Base-by-base conservation (phyloP, 1,140 invertebrate species). In the Philopotamus ludificatus region DNA sequence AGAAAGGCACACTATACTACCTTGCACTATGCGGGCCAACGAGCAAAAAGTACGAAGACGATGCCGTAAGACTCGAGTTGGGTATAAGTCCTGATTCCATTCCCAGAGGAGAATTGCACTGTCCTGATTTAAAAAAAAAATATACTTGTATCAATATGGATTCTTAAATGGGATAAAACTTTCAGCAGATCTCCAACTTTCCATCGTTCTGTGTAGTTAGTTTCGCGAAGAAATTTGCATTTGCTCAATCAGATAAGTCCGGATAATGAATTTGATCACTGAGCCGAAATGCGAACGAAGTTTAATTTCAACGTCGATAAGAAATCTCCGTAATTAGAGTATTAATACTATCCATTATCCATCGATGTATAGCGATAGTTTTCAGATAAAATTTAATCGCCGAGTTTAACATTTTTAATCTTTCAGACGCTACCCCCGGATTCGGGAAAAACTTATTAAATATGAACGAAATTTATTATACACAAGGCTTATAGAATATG, bases 61-160 rank as follows among this genome's bases (percentile, higher is more conserved):
- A 86, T 21, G 86, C 86, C 26, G 79, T 82, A 66, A 89, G 82
- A 34, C 84, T 82, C 28, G 82, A 79, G 74, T 89, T 85, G 64
- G 82, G 79, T 75, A 89, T 88, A 8, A 74, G 79, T 54, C 84
- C 85, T 45, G 84, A 86, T 75, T 88, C 84, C 86, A 89, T 87
- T 58, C 87, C 87, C 54, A 89, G 77, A 22, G 86, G 77, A 53
- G 74, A 74, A 71, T 80, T 81, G 75, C 86, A 88, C 65, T 79
- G 78, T 72, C 79, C 85, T 86, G 79, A 51, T 25, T n/a, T n/a
- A 20, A 55, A 49, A 28, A 44, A 44, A 34, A 1, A 54, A 54
- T 26, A 54, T 20, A 21, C 16, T 51, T 51, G 44, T 4, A n/a
- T 47, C 16, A n/a, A n/a, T n/a, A 9, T 47, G 8, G 8, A 47